phyloP scores from a whole-genome alignment of 2,888 invertebrate species.

The Clepsis dumicolana region DNA sequence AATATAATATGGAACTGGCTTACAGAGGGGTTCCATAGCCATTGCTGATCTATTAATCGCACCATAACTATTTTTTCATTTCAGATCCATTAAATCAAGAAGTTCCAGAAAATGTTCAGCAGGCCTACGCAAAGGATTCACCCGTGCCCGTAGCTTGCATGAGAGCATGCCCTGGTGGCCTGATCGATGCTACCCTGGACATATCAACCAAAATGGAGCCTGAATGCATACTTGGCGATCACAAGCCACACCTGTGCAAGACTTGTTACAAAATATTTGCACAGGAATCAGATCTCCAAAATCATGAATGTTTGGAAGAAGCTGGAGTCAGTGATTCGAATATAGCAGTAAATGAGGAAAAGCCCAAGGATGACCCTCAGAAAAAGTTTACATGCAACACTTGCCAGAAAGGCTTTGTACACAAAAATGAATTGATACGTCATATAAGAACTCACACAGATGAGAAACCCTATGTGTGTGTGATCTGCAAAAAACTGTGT shows the following conservation, averaged over 20 bases:
- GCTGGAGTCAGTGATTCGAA: background rate
- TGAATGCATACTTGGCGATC: background rate
- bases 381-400: background rate
- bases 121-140: background rate
- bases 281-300: background rate
- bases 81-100: background rate
- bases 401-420: background rate
- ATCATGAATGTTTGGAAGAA: background rate
- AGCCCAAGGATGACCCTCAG: background rate
- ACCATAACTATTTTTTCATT: background rate
- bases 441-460: conserved; percentile 8
- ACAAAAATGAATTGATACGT: background rate
- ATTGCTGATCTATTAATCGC: no score
- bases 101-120: background rate
- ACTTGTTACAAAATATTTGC: background rate
- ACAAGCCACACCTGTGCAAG: background rate
- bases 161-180: background rate
- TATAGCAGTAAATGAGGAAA: background rate
- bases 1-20: no score
- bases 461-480: background rate
- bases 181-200: no score
- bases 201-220: background rate
- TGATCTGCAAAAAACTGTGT: conserved; percentile 6
- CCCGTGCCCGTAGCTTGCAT: background rate
- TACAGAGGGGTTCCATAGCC: no score